A percentile compares a stretch with the other conserved stretches of the same genome.
phyloP scores from a whole-genome alignment of 92 coral and sea anemone genomes.

The Ricordea florida region DNA sequence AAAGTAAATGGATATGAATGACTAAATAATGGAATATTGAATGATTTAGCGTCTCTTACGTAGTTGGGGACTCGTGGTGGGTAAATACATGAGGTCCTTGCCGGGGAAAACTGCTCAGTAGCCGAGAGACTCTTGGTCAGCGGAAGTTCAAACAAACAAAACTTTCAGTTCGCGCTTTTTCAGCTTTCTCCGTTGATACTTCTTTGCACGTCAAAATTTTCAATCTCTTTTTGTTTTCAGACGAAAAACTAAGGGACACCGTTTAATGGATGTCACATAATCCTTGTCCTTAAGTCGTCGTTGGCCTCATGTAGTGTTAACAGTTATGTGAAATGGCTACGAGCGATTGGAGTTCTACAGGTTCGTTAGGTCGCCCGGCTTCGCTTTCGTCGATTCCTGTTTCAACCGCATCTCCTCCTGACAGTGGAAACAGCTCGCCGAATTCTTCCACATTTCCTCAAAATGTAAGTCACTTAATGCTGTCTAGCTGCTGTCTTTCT shows the following conservation, averaged over 20 bases:
- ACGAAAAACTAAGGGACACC: neutral
- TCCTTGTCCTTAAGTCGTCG: neutral
- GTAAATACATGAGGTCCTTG: too few species aligned
- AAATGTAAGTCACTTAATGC: conserved; percentile 60
- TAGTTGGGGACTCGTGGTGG: too few species aligned
- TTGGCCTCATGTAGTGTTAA: neutral
- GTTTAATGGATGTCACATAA: conserved; percentile 37
- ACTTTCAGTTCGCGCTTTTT: conserved; percentile 8
- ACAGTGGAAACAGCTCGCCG: conserved; percentile 78
- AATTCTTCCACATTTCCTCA: conserved; percentile 49
- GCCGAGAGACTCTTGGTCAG: too few species aligned
- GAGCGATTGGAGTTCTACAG: conserved; percentile 67
- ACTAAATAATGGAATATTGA: too few species aligned
- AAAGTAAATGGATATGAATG: too few species aligned
- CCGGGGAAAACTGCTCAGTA: too few species aligned
- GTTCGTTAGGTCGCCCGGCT: conserved; percentile 7
- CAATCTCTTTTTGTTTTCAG: neutral
- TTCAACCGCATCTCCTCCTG: conserved; percentile 55
- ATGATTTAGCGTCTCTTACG: too few species aligned
- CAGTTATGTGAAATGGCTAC: conserved; percentile 53
- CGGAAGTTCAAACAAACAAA: too few species aligned
- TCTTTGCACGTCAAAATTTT: neutral
- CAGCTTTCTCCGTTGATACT: conserved; percentile 9
- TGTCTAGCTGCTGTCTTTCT: too few species aligned
- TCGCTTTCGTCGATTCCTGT: conserved; percentile 58